Base-by-base conservation (phyloP, 1,140 invertebrate species). In the Phymastichus coffea region DNA sequence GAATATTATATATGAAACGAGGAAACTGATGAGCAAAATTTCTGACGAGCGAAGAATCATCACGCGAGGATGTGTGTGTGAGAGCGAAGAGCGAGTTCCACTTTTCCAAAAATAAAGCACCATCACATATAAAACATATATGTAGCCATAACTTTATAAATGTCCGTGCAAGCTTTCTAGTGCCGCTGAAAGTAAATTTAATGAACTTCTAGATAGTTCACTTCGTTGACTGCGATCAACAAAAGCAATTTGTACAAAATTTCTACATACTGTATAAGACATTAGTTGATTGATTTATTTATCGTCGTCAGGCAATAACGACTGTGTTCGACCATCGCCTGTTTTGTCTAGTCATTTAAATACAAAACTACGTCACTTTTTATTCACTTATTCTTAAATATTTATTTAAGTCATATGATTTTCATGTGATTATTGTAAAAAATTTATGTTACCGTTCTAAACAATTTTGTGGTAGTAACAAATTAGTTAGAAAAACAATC, bases 111-210 rank as follows among this genome's bases (percentile, higher is more conserved):
- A 63, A 57, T 48, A 63, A 35, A 25, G 9, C n/a, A 51, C 30
- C 15, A 25, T 7, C 20, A 44, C 38, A 51, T 26, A 33, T 7
- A 22, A 56, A 52, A 46, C 35, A n/a, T n/a, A n/a, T n/a, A 57
- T 63, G 64, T 72, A 72, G 66, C 70, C 68, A 71, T 72, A 72
- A 26, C 26, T 26, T 52, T 52, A 46, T 59, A 52, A 71, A 76
- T 77, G 76, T 77, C 76, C 76, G 75, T 78, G 76, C 76, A 78
- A 78, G 76, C 76, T 78, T 78, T 73, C 72, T 77, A 77, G 75
- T 77, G 76, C 74, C 76, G 76, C 76, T 69, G 67, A 74, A 69
- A 57, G 61, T 66, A 20, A 54, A 54, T 48, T 47, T 46, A 46
- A 53, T 53, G 22, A 28, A 59, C 48, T 38, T n/a, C 19, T 48